Evolutionary conservation across 2,797 vertebrate genomes (phyloP).

Genomic region (Acipenser ruthenus): DNA sequence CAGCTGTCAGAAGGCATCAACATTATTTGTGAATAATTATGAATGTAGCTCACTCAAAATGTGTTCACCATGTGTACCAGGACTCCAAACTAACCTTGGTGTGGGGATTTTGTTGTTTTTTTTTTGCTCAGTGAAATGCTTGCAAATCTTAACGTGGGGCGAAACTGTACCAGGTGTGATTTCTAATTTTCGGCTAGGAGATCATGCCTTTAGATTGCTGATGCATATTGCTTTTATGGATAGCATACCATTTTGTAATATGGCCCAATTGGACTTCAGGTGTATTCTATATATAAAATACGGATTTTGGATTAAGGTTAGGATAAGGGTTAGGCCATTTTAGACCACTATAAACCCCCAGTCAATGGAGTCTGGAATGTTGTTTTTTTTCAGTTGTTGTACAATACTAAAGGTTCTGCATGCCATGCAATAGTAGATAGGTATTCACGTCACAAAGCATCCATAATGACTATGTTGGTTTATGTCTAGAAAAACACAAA

Average conservation of each 20-base stretch:
- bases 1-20: constrained; percentile 25
- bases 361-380: not conserved
- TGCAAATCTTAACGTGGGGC: constrained; percentile 39
- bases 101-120: not conserved
- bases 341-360: not conserved
- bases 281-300: no score
- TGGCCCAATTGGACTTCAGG: no score
- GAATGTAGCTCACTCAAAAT: not conserved
- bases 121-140: constrained; percentile 15
- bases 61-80: constrained; percentile 5
- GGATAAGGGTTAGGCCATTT: no score
- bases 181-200: constrained; percentile 26
- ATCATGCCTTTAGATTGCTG: no score
- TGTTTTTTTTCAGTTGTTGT: not conserved
- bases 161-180: constrained; percentile 40
- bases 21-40: constrained; percentile 10
- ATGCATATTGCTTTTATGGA: no score
- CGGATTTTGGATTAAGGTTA: no score
- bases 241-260: no score
- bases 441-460: not conserved
- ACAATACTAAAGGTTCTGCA: not conserved
- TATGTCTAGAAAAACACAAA: no score
- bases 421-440: not conserved
- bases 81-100: constrained; percentile 3
- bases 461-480: no score